Evolutionary conservation across 2,797 vertebrate genomes (phyloP).

Genomic region (Poecilia picta): DNA sequence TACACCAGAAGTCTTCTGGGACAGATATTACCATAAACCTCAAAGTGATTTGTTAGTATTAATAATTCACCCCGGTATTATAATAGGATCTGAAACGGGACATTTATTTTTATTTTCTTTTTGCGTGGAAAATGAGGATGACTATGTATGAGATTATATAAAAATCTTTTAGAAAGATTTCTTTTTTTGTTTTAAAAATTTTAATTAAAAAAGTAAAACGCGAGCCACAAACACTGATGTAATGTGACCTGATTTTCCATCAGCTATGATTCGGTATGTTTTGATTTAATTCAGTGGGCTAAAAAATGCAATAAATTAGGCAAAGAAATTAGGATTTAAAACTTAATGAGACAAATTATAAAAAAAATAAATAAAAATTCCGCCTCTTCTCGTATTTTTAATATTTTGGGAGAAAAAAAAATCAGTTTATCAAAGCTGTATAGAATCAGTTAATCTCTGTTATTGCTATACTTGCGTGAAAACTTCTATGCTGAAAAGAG

Average conservation of each 20-base stretch:
- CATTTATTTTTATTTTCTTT: not conserved
- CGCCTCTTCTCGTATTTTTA: not conserved
- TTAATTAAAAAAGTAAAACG: not conserved
- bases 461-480: not conserved
- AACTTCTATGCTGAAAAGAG: not conserved
- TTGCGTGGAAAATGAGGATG: not conserved
- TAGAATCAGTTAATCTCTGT: not conserved
- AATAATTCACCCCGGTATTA: not conserved
- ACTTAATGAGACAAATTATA: not conserved
- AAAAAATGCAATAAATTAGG: not conserved
- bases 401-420: not conserved
- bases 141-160: not conserved
- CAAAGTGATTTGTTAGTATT: not conserved
- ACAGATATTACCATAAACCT: not conserved
- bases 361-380: not conserved
- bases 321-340: not conserved
- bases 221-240: not conserved
- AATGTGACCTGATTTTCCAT: not conserved
- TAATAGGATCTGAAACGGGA: not conserved
- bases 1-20: not conserved
- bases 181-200: not conserved
- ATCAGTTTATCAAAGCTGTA: not conserved
- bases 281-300: not conserved
- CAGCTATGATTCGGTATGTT: not conserved
- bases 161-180: not conserved